These are phyloP conservation scores for Otocyon megalotis DNA, from an alignment of 2,113 vertebrate species.

Conservation along the genomic window DNA sequence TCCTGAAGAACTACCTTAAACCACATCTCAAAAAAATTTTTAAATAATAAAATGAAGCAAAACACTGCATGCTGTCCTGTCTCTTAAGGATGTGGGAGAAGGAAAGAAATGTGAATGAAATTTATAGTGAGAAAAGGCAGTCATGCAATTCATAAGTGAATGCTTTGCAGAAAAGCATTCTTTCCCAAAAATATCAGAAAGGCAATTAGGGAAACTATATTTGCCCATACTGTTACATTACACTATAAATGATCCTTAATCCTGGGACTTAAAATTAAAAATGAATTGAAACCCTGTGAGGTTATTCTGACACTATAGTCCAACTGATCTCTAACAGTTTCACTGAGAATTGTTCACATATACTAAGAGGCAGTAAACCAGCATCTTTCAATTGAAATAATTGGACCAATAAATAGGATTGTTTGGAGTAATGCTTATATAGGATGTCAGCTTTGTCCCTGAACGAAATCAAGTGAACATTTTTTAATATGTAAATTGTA, in stretches of 20 bases:
- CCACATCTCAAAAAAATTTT: slow-evolving; percentile 50
- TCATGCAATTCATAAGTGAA: slow-evolving; percentile 59
- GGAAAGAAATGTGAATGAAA: slow-evolving; percentile 66
- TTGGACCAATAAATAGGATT: slow-evolving; percentile 76
- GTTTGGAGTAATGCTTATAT: slow-evolving; percentile 47
- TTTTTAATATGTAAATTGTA: slow-evolving; percentile 78
- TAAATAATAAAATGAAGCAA: slow-evolving; percentile 63
- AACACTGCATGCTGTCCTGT: slow-evolving; percentile 59
- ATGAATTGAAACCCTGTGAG: slow-evolving; percentile 54
- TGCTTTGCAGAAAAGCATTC: slow-evolving; percentile 65
- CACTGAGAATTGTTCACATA: slow-evolving; percentile 59
- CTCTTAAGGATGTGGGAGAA: slow-evolving; percentile 62
- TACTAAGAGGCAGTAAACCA: slow-evolving; percentile 67
- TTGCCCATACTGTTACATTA: slow-evolving; percentile 60
- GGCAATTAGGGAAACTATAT: slow-evolving; percentile 71
- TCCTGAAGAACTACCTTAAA: slow-evolving; percentile 74
- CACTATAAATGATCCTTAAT: slow-evolving; percentile 69
- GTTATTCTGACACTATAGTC: slow-evolving; percentile 56
- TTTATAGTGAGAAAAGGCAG: slow-evolving; percentile 57
- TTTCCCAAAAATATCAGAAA: slow-evolving; percentile 63
- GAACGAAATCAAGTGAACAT: slow-evolving; percentile 55
- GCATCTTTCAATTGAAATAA: slow-evolving; percentile 78
- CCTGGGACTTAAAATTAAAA: slow-evolving; percentile 75
- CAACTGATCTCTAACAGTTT: slow-evolving; percentile 54
- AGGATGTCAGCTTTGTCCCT: slow-evolving; percentile 66